Percentiles rank a stretch among this genome's conserved stretches.
Evolutionary conservation across 2,888 invertebrate genomes (phyloP).

Genomic region (Thysanoteuthis rhombus): DNA sequence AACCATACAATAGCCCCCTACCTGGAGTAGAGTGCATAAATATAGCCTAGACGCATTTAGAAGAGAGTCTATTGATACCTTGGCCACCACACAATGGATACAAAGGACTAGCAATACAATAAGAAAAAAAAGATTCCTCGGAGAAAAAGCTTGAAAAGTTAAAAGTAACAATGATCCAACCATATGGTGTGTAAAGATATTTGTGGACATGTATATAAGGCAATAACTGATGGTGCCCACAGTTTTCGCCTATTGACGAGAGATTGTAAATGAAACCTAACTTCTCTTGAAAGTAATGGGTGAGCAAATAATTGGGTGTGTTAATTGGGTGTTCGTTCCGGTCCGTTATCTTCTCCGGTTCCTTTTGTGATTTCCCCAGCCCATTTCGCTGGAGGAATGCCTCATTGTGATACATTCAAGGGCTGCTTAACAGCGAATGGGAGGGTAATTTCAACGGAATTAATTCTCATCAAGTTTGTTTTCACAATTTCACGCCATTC

Average conservation of each 20-base stretch:
- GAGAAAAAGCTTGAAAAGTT: slow-evolving; percentile 1
- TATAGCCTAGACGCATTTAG: background rate
- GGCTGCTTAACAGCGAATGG: background rate
- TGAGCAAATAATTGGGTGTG: background rate
- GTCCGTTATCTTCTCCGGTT: background rate
- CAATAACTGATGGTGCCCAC: background rate
- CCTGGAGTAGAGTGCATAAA: background rate
- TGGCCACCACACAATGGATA: background rate
- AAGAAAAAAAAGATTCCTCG: background rate
- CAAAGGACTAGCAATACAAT: background rate
- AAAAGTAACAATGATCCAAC: background rate
- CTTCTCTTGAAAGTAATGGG: background rate
- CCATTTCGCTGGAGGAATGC: background rate
- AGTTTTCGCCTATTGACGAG: background rate
- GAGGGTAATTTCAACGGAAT: background rate
- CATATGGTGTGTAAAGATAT: background rate
- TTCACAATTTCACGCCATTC: background rate
- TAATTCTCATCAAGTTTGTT: background rate
- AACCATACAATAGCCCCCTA: background rate
- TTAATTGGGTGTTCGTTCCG: background rate
- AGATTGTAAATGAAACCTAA: background rate
- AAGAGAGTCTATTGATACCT: background rate
- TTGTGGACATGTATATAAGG: background rate
- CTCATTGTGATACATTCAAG: slow-evolving; percentile 12
- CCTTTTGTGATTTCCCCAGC: background rate